Percentiles rank a stretch among this genome's conserved stretches.
Conservation (phyloP, 1,140 invertebrate species). For the Neodiprion lecontei region DNA sequence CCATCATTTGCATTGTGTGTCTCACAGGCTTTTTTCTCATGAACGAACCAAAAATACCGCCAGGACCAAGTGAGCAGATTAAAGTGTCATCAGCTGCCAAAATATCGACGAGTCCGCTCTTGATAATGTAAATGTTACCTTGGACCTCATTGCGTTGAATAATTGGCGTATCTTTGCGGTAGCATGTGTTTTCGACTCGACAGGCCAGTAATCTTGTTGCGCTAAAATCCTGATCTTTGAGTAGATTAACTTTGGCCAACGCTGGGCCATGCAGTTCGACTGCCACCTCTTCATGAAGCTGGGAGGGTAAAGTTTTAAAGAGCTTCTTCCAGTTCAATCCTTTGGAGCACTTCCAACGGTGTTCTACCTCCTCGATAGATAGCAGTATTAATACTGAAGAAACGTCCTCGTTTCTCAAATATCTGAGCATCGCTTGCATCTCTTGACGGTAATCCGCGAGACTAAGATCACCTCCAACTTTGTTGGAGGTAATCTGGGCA, state of each 20-base stretch:
- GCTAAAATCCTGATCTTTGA: conserved; percentile 23
- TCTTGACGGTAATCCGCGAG: neutral
- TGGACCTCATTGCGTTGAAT: conserved; percentile 32
- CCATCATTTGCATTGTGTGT: conserved; percentile 3
- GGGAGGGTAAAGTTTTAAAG: conserved; percentile 28
- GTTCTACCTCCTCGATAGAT: neutral
- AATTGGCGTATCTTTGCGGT: conserved; percentile 23
- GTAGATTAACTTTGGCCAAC: conserved; percentile 26
- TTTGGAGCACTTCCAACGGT: conserved; percentile 1
- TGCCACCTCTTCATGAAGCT: conserved; percentile 29
- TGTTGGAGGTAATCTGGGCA: neutral
- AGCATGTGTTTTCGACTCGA: conserved; percentile 28
- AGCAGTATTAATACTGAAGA: neutral
- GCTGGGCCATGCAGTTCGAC: conserved; percentile 31
- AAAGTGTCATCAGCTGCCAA: neutral
- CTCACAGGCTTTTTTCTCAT: neutral
- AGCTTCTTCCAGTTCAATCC: conserved; percentile 23
- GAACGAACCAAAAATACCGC: neutral
- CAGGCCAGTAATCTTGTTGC: conserved; percentile 29
- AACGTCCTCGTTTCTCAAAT: neutral
- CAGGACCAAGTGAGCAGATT: neutral
- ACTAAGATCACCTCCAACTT: neutral
- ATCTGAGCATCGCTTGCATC: neutral
- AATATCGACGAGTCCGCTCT: neutral
- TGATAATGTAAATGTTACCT: conserved; percentile 18